Evolutionary conservation across 2,888 invertebrate species (phyloP), one percentile per base, ranked within the genome.

Genomic region (Brachypalpus laphriformis): DNA sequence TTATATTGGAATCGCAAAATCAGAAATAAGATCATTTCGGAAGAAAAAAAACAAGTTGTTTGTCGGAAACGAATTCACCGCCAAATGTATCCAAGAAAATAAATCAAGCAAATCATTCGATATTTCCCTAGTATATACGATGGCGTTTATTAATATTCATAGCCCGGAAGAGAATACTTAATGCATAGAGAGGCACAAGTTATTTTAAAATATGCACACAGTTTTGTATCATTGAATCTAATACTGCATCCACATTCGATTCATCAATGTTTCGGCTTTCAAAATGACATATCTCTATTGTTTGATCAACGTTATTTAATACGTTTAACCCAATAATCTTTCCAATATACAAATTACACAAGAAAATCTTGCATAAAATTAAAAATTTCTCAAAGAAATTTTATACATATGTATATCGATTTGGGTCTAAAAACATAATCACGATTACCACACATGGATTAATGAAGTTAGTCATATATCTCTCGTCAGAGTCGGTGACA

Each of bases 401-500:
- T 25, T 16, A 47, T 5, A 28, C 4, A 16, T 14, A 11, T 9
- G 3, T 49, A 31, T 45, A 70, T 57, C 42, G 59, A 70, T 59
- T 77, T 16, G 22, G 49, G 31, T 61, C 77, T 77, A 54, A 61
- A 77, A 77, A 61, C 68, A 82, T 80, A 83, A 83, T 70, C 80
- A 74, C 74, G 80, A 83, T 83, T 83, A 57, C 83, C 68, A 65
- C 68, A 83, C 74, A 65, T 57, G 68, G 74, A 74, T 80, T 83
- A 80, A 83, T 80, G 51, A 75, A 78, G 63, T 74, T 83, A 74
- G 72, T 78, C 66, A 68, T 47, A 78, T 71, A 42, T 63, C 14
- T 45, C 9, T 37, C 31, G 56, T 11, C 18, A 8, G 18, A 9
- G 16, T 20, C 1, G 16, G 18, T 81, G 59, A 83, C 65, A 83